Evolutionary conservation across 2,888 invertebrate species (phyloP), one percentile per base, ranked within the genome.

Genomic region (Orgyia antiqua): DNA sequence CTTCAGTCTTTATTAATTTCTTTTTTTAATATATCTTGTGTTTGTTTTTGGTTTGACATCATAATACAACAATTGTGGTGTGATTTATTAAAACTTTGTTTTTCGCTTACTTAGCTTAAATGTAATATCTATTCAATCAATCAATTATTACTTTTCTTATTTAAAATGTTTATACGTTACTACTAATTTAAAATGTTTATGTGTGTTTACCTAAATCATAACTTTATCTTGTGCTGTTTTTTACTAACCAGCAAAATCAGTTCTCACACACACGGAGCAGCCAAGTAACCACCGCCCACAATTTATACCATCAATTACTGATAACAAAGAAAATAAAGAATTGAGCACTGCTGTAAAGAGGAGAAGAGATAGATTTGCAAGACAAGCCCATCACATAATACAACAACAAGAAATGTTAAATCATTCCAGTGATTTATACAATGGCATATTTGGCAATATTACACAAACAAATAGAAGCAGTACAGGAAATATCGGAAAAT

Each of bases 351-450:
- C 93, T 30, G 82, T 96, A 42, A 88, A 93, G 55, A 89, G 94
- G 53, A 88, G 96, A 39, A 88, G 95, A 39, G 95, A 95, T 62
- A 89, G 96, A 43, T 94, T 92, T 25, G 94, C 95, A 52, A 88
- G 96, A 40, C 95, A 96, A 65, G 91, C 94, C 32, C 93, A 93
- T 62, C 94, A 95, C 60, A 92, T 94, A 57, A 90, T 91, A 58
- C 94, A 95, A 57, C 95, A 93, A 64, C 89, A 93, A 64, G 94
- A 94, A 75, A 58, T 84, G 39, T 50, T 82, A 5, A 82, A 74
- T 28, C 72, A 67, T 34, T 69, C 76, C 0, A 68, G 54, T 37
- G 62, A 56, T 3, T 53, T 70, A 13, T 70, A 69, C 38, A 74
- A 63, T 33, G 67, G 67, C 2, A 34, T 75, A 2, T 72, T 69